phyloP scores from a whole-genome alignment of 1,140 invertebrate species.

The Sycophaga agraensis region DNA sequence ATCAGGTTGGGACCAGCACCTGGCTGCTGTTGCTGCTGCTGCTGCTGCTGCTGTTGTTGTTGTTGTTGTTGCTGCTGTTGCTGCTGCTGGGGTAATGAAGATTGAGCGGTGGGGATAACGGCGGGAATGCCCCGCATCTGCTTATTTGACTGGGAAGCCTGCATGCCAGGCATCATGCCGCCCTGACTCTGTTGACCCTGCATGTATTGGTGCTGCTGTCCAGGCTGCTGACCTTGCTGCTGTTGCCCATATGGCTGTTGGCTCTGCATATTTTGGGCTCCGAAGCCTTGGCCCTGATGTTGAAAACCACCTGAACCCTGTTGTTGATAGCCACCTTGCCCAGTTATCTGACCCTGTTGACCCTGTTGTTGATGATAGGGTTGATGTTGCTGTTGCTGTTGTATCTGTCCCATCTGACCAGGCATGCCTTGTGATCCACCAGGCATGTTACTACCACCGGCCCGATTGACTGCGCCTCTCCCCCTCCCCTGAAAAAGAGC shows the following conservation, averaged over 20 bases:
- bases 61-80: conserved; percentile 51
- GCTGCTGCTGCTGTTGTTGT: conserved; percentile 49
- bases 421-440: conserved; percentile 43
- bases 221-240: conserved; percentile 34
- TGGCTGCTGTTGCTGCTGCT: conserved; percentile 43
- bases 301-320: conserved; percentile 29
- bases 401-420: conserved; percentile 36
- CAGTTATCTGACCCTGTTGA: conserved; percentile 29
- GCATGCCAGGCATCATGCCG: conserved; percentile 23
- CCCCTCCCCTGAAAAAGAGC: conserved; percentile 59
- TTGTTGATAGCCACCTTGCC: conserved; percentile 35
- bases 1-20: conserved; percentile 69
- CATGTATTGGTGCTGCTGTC: conserved; percentile 27
- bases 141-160: conserved; percentile 44
- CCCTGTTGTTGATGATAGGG: conserved; percentile 45
- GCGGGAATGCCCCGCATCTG: conserved; percentile 62
- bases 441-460: conserved; percentile 65
- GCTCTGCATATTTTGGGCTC: conserved; percentile 32
- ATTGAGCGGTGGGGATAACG: conserved; percentile 62
- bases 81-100: conserved; percentile 49
- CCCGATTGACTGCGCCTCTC: conserved; percentile 58
- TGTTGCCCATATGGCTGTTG: conserved; percentile 18
- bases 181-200: conserved; percentile 26
- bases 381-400: conserved; percentile 52
- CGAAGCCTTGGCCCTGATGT: conserved; percentile 41